Evolutionary conservation across 2,888 invertebrate species (phyloP).

Genomic region (Cerceris rybyensis): DNA sequence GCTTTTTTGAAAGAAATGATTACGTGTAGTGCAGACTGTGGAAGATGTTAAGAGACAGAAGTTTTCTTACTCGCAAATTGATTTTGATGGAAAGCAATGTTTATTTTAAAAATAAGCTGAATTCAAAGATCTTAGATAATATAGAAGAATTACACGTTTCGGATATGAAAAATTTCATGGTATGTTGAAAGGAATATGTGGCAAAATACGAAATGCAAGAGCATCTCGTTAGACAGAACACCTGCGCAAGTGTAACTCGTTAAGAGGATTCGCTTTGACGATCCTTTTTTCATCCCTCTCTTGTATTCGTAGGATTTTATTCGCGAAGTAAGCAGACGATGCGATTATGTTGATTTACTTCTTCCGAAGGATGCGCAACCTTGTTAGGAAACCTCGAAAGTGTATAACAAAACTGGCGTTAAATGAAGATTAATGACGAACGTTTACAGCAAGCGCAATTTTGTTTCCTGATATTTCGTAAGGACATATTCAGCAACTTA

Average conservation of each 20-base stretch:
- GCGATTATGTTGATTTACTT: slow-evolving; percentile 29
- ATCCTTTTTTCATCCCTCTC: slow-evolving; percentile 1
- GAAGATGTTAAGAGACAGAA: too few relatives aligned
- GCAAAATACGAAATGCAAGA: slow-evolving; percentile 5
- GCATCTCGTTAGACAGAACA: slow-evolving; percentile 27
- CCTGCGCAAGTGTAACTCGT: slow-evolving; percentile 31
- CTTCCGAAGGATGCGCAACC: not conserved
- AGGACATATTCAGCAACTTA: too few relatives aligned
- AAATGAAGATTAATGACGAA: not conserved
- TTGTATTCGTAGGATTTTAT: slow-evolving; percentile 29
- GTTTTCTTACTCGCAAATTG: too few relatives aligned
- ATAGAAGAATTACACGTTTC: too few relatives aligned
- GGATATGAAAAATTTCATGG: too few relatives aligned
- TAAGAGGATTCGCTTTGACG: slow-evolving; percentile 41
- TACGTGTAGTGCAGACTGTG: too few relatives aligned
- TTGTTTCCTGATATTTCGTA: too few relatives aligned
- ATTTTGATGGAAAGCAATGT: too few relatives aligned
- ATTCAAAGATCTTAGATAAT: too few relatives aligned
- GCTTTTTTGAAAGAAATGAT: too few relatives aligned
- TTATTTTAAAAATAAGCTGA: too few relatives aligned
- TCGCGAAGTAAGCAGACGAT: slow-evolving; percentile 27
- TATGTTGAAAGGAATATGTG: not conserved
- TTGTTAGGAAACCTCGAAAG: slow-evolving; percentile 7
- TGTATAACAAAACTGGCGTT: not conserved
- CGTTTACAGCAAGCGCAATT: not conserved